Base-by-base conservation (phyloP, 2,113 vertebrate species). In the Columbina picui region DNA sequence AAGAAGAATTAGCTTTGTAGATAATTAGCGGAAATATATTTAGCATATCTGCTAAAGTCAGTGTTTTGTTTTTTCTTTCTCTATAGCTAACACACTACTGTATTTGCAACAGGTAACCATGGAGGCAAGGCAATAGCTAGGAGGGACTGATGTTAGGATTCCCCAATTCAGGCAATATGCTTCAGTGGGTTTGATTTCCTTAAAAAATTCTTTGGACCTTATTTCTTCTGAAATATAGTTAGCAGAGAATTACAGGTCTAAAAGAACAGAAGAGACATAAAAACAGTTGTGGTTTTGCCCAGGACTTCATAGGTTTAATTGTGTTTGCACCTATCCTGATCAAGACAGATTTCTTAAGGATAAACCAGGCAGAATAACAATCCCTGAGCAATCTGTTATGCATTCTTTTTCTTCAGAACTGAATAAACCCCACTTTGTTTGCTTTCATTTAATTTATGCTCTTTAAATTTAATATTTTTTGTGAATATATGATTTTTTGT, bases 21-120 rank as follows among this genome's bases (percentile, higher is more conserved):
- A 49, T 88, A 93, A 93, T 74, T 36, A 80, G 88, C 52, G 67
- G 53, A 88, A 93, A 80, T 64, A 39, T 47, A 78, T 84, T 93
- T 88, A 69, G 43, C 43, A 22, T 80, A 77, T 67, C 64, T 87
- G 18, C 26, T 86, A 53, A 80, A 93, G 45, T 70, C 63, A 70
- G n/a, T 36, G 25, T 25, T 87, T 79, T 87, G 11, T 17, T 69
- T 16, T 76, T 82, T 27, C 41, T 22, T 85, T 94, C 55, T 57
- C 50, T 36, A 12, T 7, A 70, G 30, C 14, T 87, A 79, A 5
- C 9, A 49, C 27, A 12, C 45, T 47, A 17, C 10, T n/a, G 21
- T 59, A 68, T 26, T 84, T 80, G 50, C n/a, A 90, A 59, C 34
- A 83, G 41, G 34, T 50, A 80, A 90, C 32, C 38, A 47, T 16